Conservation (phyloP, 2,113 vertebrate genomes). For the Dipodomys spectabilis region DNA sequence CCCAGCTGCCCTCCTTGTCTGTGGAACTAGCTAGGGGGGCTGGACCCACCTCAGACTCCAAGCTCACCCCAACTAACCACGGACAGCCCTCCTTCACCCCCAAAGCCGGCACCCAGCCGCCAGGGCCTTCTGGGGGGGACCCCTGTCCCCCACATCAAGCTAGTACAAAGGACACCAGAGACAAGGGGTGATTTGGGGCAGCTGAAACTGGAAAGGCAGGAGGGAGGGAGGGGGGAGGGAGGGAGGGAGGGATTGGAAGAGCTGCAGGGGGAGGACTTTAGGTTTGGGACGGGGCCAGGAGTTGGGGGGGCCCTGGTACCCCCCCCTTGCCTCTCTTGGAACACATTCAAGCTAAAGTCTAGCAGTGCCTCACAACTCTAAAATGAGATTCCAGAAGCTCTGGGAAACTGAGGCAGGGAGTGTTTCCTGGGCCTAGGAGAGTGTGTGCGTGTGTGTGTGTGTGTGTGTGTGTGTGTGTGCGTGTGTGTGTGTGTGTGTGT, state of each 20-base stretch:
- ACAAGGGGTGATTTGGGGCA: slow-evolving; percentile 81
- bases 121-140: slow-evolving; percentile 25
- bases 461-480: too few species aligned
- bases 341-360: too few species aligned
- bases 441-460: too few species aligned
- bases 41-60: too few species aligned
- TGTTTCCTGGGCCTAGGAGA: not conserved
- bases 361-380: not conserved
- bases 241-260: slow-evolving; percentile 70
- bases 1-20: too few species aligned
- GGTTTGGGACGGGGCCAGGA: not conserved
- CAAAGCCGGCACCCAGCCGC: slow-evolving; percentile 10
- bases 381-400: slow-evolving; percentile 4
- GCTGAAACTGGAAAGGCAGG: slow-evolving; percentile 76
- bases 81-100: not conserved
- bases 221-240: slow-evolving; percentile 66
- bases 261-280: slow-evolving; percentile 74
- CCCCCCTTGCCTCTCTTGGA: too few species aligned
- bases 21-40: too few species aligned
- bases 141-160: slow-evolving; percentile 56
- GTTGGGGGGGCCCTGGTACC: too few species aligned
- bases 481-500: too few species aligned
- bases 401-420: not conserved
- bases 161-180: slow-evolving; percentile 80
- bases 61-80: too few species aligned